Evolutionary conservation across 1,140 invertebrate species (phyloP).

Genomic region (Hestina assimilis): DNA sequence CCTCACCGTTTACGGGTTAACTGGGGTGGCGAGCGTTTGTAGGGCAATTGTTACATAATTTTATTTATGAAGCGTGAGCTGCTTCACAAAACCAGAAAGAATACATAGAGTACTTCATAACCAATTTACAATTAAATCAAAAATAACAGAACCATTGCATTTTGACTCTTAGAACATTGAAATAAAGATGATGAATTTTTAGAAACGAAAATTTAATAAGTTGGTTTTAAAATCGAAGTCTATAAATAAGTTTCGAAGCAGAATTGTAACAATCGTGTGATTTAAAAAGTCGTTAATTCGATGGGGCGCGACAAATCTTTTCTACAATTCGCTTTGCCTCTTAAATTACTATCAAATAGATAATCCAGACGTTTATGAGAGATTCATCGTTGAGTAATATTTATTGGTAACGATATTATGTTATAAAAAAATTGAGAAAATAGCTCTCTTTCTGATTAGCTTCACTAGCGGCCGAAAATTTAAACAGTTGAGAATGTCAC

Average conservation of each 20-base stretch:
- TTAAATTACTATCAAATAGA: conserved; percentile 62
- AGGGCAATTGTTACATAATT: conserved; percentile 57
- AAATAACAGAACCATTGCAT: conserved; percentile 4
- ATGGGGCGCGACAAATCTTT: conserved; percentile 60
- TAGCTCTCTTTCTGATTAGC: too few species aligned
- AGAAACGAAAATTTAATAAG: not conserved
- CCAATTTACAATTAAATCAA: conserved; percentile 5
- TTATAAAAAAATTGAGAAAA: too few species aligned
- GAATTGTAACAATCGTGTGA: conserved; percentile 55
- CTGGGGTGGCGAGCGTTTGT: conserved; percentile 54
- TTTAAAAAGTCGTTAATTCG: conserved; percentile 53
- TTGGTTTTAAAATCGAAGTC: conserved; percentile 14
- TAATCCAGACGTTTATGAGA: conserved; percentile 35
- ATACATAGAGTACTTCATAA: conserved; percentile 27
- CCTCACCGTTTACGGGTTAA: conserved; percentile 57
- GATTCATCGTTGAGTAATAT: conserved; percentile 17
- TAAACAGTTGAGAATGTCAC: too few species aligned
- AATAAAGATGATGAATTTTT: not conserved
- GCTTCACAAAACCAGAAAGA: conserved; percentile 37
- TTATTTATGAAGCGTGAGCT: conserved; percentile 68
- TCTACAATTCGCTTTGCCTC: conserved; percentile 49
- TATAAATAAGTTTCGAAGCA: conserved; percentile 50
- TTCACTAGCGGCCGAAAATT: too few species aligned
- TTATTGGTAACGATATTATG: conserved; percentile 10
- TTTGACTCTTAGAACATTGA: conserved; percentile 17